Percentiles rank a stretch among this genome's conserved stretches.
phyloP scores from a whole-genome alignment of 2,797 vertebrate species.

The Poliocrania exsul region DNA sequence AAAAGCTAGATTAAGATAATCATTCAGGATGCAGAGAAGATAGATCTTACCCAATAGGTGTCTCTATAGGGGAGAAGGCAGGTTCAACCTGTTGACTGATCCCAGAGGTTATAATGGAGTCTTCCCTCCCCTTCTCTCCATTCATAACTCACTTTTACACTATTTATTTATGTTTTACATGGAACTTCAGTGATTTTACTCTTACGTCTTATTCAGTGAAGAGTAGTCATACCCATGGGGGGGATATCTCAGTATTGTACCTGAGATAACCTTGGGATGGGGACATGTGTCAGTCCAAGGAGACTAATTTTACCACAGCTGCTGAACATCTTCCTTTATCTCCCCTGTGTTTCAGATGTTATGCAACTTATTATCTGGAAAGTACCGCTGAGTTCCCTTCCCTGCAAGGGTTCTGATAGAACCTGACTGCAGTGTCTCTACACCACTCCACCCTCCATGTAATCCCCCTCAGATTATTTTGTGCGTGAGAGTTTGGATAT shows the following conservation, averaged over 20 bases:
- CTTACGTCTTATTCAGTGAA: not conserved
- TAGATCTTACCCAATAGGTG: not conserved
- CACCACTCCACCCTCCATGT: rapidly evolving
- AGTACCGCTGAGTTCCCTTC: not conserved
- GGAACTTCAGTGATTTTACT: not conserved
- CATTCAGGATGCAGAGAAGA: not conserved
- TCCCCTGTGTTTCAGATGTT: not conserved
- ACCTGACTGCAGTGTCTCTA: not conserved
- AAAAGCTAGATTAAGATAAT: not conserved
- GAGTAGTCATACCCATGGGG: not conserved
- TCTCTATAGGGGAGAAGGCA: not conserved
- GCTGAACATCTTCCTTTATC: not conserved
- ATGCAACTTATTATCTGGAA: not conserved
- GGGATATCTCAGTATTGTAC: not conserved
- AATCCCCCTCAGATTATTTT: not conserved
- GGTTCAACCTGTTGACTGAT: not conserved
- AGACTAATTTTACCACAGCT: not conserved
- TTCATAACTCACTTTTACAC: not conserved
- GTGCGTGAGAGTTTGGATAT: not conserved
- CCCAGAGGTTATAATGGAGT: not conserved
- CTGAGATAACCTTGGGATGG: not conserved
- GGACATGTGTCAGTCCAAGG: not conserved
- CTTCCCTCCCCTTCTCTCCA: not conserved
- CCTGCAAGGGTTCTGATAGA: not conserved
- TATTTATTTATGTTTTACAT: not conserved